phyloP scores from a whole-genome alignment of 1,140 invertebrate species.

The Ceratoteleas bidentatus region DNA sequence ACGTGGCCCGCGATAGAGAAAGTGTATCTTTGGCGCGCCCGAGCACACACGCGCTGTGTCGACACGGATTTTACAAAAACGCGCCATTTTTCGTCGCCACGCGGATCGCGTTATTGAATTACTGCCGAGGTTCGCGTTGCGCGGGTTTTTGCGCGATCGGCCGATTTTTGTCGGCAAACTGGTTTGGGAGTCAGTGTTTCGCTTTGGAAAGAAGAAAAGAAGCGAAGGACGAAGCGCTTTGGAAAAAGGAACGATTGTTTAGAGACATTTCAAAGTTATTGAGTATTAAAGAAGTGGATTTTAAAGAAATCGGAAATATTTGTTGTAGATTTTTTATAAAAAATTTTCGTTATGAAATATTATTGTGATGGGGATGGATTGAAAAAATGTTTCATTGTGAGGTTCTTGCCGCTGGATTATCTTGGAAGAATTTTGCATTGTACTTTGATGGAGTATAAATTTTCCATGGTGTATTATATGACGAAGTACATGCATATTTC shows the following conservation, averaged over 20 bases:
- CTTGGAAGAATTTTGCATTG: conserved; percentile 39
- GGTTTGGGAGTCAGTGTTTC: neutral
- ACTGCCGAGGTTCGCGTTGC: conserved; percentile 43
- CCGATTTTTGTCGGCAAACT: conserved; percentile 5
- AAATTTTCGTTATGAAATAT: too few species aligned
- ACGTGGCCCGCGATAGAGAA: conserved; percentile 66
- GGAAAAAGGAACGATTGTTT: too few species aligned
- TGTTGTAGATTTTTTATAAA: too few species aligned
- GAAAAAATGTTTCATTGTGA: conserved; percentile 1
- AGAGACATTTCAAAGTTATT: too few species aligned
- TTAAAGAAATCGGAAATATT: neutral
- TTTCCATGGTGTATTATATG: conserved; percentile 27
- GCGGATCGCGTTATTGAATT: conserved; percentile 37
- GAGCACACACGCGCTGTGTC: conserved; percentile 18
- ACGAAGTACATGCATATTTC: conserved; percentile 17
- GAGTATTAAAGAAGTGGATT: too few species aligned
- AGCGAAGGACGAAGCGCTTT: neutral
- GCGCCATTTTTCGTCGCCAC: conserved; percentile 39
- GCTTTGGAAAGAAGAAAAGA: neutral
- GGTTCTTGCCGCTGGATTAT: conserved; percentile 13
- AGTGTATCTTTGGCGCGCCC: conserved; percentile 50
- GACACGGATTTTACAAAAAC: conserved; percentile 51
- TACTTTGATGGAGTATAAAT: conserved; percentile 48
- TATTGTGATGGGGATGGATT: too few species aligned
- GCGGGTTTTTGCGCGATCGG: neutral